A percentile compares a stretch with the other conserved stretches of the same genome.
Evolutionary conservation across 2,797 vertebrate genomes (phyloP).

Genomic region (Sardinella longiceps): DNA sequence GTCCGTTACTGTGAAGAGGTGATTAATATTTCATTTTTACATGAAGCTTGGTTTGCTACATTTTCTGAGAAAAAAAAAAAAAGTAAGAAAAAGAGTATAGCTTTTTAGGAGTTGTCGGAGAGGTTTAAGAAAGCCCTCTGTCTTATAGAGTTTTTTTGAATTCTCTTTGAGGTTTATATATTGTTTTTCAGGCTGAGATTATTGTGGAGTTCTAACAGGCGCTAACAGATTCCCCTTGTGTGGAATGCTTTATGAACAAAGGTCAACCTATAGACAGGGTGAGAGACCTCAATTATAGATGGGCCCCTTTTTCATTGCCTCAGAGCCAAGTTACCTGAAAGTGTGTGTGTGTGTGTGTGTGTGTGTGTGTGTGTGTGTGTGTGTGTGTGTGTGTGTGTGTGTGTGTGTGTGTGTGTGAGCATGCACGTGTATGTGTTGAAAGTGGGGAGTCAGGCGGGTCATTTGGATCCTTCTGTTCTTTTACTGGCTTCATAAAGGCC

Average conservation of each 20-base stretch:
- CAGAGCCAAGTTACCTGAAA: not conserved
- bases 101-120: not conserved
- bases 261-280: slow-evolving; percentile 44
- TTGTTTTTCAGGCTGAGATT: not conserved
- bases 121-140: not conserved
- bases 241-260: slow-evolving; percentile 39
- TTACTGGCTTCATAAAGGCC: not conserved
- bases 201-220: slow-evolving; percentile 30
- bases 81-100: not conserved
- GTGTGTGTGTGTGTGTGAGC: not conserved
- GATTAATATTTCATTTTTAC: not conserved
- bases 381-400: not conserved
- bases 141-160: not conserved
- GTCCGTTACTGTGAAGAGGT: not conserved
- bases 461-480: not conserved
- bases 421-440: not conserved
- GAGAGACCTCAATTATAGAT: slow-evolving; percentile 52
- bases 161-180: not conserved
- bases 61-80: not conserved
- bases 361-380: slow-evolving; percentile 3
- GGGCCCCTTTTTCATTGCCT: slow-evolving; percentile 36
- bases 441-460: not conserved
- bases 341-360: slow-evolving; percentile 9
- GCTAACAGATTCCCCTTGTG: slow-evolving; percentile 29
- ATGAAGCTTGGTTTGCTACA: not conserved